Conservation (phyloP, 2,113 vertebrate genomes). For the Natator depressus region DNA sequence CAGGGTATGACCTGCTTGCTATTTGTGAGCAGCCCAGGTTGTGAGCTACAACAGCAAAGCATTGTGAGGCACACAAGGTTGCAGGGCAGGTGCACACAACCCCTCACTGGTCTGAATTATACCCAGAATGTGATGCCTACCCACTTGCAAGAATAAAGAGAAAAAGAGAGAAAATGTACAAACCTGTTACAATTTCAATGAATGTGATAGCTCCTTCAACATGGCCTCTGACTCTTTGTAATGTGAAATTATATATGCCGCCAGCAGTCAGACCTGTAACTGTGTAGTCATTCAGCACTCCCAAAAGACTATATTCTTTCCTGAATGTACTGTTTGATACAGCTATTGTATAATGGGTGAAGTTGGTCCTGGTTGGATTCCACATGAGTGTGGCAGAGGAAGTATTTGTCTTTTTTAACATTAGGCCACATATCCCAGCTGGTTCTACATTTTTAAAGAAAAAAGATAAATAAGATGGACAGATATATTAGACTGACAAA, state of each 20-base stretch:
- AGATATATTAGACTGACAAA: background rate
- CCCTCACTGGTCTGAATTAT: background rate
- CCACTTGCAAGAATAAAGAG: background rate
- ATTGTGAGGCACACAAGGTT: background rate
- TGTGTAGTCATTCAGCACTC: constrained; percentile 66
- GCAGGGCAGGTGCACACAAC: background rate
- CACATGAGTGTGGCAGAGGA: constrained; percentile 83
- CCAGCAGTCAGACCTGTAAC: constrained; percentile 78
- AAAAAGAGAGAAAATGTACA: constrained; percentile 12
- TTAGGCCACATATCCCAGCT: constrained; percentile 80
- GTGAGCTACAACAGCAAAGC: background rate
- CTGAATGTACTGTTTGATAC: constrained; percentile 77
- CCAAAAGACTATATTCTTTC: constrained; percentile 70
- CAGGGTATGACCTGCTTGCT: background rate
- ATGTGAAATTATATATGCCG: constrained; percentile 83
- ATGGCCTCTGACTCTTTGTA: constrained; percentile 77
- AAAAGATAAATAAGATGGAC: background rate
- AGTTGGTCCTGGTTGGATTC: constrained; percentile 78
- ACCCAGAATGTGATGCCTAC: background rate
- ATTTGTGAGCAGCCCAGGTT: background rate
- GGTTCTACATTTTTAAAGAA: constrained; percentile 73
- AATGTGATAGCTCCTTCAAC: constrained; percentile 71
- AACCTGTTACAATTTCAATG: constrained; percentile 81
- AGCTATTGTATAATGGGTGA: constrained; percentile 84
- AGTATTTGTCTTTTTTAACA: constrained; percentile 74